Percentiles rank a stretch among this genome's conserved stretches.
These are phyloP conservation scores for Rhabdomys pumilio DNA, from an alignment of 2,797 vertebrate genomes.

Conservation along the genomic window DNA sequence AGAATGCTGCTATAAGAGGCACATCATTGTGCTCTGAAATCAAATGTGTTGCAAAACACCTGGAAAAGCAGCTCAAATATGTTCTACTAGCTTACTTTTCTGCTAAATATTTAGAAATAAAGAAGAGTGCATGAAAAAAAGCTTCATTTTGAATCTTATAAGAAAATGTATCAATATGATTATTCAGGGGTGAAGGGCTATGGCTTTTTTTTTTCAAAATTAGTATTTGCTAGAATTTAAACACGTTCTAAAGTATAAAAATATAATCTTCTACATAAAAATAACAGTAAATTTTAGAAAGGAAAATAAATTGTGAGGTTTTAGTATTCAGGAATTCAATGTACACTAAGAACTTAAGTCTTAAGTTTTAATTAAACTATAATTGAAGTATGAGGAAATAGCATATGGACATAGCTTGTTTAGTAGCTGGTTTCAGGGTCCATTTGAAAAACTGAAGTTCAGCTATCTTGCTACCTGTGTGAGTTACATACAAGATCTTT, in stretches of 20 bases:
- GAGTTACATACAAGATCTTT: background rate
- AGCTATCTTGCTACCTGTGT: background rate
- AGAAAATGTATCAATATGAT: background rate
- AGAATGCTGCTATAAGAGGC: background rate
- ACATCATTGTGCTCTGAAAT: background rate
- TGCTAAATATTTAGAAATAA: slow-evolving; percentile 36
- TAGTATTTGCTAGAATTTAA: slow-evolving; percentile 19
- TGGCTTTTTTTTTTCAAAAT: slow-evolving; percentile 18
- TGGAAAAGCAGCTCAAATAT: background rate
- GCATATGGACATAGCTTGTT: background rate
- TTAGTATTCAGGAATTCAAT: background rate
- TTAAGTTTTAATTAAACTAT: background rate
- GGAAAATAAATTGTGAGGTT: background rate
- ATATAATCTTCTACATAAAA: background rate
- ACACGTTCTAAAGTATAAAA: slow-evolving; percentile 16
- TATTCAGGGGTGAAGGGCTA: background rate
- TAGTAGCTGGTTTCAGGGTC: background rate
- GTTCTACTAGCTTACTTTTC: background rate
- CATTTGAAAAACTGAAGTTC: background rate
- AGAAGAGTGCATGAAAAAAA: background rate
- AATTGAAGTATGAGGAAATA: background rate
- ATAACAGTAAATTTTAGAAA: background rate
- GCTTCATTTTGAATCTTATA: background rate
- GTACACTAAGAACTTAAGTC: background rate
- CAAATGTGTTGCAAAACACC: background rate